Evolutionary conservation across 2,888 invertebrate genomes (phyloP), one percentile per base, ranked within the genome.

Genomic region (Diploptera punctata): DNA sequence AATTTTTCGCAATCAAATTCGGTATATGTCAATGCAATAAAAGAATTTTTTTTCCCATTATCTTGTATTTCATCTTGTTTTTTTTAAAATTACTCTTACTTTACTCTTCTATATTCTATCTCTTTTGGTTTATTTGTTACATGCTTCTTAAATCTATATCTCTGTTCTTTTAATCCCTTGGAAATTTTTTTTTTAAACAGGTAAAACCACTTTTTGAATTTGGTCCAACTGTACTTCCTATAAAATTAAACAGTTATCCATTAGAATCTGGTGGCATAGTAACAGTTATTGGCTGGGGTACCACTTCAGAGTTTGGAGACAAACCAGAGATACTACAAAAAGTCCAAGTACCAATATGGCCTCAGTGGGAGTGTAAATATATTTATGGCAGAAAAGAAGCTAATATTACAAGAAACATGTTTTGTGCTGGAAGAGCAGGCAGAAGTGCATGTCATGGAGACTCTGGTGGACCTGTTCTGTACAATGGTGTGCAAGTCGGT

Each of bases 341-440:
- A 33, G 61, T 61, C 19, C 19, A 18, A 33, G 61, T 61, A 29
- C 61, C 61, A 3, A 18, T 61, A n/a, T 5, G 29, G 4, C 61
- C 61, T 18, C 61, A 33, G 3, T 7, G 7, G 31, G 61, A 33
- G 18, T 61, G 61, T 18, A 10, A 33, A 3, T 31, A 19, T 4
- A 7, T 61, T 18, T 61, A 61, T 18, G 24, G n/a, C 5, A 19
- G 9, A 33, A 19, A 33, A 19, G n/a, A n/a, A 38, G 13, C 38
- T 9, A 33, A 9, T 7, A 61, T 61, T 19, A 61, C 61, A 7
- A 13, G 19, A 33, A 61, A 61, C 61, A 61, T 61, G 61, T 33
- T 61, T 33, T 61, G 61, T 61, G 61, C 61, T 16, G 61, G 61
- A 29, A 18, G 10, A 5, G n/a, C 10, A 18, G 61, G 61, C n/a